A percentile compares a stretch with the other conserved stretches of the same genome.
Evolutionary conservation across 2,888 invertebrate genomes (phyloP).

Genomic region (Laothoe populi): DNA sequence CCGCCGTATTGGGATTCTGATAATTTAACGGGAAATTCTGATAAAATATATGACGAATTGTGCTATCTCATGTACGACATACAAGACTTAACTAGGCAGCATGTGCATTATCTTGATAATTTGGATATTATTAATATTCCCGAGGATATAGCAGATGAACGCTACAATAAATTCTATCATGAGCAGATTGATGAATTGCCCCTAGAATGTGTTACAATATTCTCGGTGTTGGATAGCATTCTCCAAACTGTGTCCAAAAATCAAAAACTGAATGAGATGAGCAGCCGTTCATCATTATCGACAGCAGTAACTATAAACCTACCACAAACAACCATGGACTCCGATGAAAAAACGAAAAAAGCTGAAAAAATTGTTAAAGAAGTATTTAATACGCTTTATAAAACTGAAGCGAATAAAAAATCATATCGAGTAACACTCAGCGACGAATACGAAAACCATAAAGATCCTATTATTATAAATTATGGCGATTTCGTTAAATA

Average conservation of each 20-base stretch:
- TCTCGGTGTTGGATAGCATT: slow-evolving; percentile 66
- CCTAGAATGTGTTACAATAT: slow-evolving; percentile 66
- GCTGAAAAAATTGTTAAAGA: slow-evolving; percentile 61
- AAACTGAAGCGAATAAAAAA: slow-evolving; percentile 58
- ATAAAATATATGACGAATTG: slow-evolving; percentile 79
- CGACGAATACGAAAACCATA: slow-evolving; percentile 66
- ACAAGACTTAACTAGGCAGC: slow-evolving; percentile 79
- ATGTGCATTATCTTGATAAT: slow-evolving; percentile 73
- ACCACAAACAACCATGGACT: slow-evolving; percentile 35
- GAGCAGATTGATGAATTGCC: slow-evolving; percentile 57
- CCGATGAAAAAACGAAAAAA: slow-evolving; percentile 50
- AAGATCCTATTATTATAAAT: slow-evolving; percentile 65
- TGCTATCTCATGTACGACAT: slow-evolving; percentile 81
- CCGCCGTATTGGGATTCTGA: slow-evolving; percentile 69
- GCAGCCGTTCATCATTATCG: slow-evolving; percentile 50
- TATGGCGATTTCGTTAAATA: slow-evolving; percentile 68
- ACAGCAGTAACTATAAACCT: slow-evolving; percentile 46
- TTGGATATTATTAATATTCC: slow-evolving; percentile 71
- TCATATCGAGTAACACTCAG: slow-evolving; percentile 68
- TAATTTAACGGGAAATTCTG: slow-evolving; percentile 58
- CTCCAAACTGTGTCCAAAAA: slow-evolving; percentile 56
- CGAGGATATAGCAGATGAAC: slow-evolving; percentile 42
- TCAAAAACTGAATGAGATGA: slow-evolving; percentile 43
- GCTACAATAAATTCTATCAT: slow-evolving; percentile 48
- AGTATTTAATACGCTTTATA: slow-evolving; percentile 63